phyloP scores from a whole-genome alignment of 2,113 vertebrate genomes.

The Trogon melanurus region DNA sequence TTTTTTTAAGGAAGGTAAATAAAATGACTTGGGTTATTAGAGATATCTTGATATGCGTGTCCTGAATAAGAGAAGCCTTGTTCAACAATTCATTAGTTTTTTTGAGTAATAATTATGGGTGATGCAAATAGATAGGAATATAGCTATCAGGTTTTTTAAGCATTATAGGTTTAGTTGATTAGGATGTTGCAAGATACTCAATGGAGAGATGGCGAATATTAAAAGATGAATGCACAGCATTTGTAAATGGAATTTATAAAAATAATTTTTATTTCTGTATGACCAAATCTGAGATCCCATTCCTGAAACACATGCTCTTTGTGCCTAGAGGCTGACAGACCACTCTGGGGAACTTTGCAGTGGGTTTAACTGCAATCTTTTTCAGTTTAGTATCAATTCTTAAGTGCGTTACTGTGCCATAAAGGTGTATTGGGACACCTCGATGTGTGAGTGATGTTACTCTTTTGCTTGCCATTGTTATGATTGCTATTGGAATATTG shows the following conservation, averaged over 20 bases:
- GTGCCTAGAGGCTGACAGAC: neutral
- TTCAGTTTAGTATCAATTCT: neutral
- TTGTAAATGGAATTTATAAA: no score
- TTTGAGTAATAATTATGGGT: neutral
- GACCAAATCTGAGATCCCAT: neutral
- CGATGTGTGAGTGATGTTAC: neutral
- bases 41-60: fast-evolving
- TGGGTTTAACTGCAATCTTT: neutral
- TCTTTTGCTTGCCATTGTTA: neutral
- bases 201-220: no score
- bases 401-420: neutral
- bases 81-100: neutral
- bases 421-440: neutral
- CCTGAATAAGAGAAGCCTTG: neutral
- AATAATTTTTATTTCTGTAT: neutral
- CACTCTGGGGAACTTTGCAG: fast-evolving
- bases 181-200: no score
- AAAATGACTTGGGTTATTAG: neutral
- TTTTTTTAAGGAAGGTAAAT: neutral
- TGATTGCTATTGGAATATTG: fast-evolving
- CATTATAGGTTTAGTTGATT: no score
- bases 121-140: neutral
- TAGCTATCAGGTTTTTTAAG: no score
- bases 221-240: no score
- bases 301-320: fast-evolving